Evolutionary conservation across 2,797 vertebrate genomes (phyloP).

Genomic region (Euphonia xanthogaster): DNA sequence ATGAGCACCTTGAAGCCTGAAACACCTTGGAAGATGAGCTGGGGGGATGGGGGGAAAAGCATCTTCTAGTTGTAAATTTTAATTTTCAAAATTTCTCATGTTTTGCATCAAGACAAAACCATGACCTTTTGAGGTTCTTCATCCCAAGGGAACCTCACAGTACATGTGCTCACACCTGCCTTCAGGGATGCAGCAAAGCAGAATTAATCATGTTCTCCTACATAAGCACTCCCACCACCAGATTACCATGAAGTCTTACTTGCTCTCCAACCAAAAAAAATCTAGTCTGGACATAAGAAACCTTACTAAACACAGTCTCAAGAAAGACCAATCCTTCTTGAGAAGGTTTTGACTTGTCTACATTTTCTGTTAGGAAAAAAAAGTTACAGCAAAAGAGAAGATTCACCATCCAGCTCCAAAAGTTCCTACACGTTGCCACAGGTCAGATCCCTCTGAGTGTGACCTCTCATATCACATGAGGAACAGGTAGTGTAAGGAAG

Average conservation of each 20-base stretch:
- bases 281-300: not conserved
- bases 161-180: not conserved
- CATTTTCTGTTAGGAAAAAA: not conserved
- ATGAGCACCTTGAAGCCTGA: not conserved
- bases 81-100: not conserved
- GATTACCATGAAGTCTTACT: not conserved
- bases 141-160: not conserved
- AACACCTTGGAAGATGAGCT: not conserved
- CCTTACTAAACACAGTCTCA: not conserved
- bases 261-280: not conserved
- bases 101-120: not conserved
- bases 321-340: not conserved
- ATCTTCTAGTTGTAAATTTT: not conserved
- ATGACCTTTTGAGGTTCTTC: not conserved
- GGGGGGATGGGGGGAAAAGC: accelerated
- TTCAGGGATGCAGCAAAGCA: not conserved
- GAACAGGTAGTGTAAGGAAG: not conserved
- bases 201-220: not conserved
- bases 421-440: not conserved
- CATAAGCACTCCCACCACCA: not conserved
- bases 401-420: not conserved
- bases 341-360: not conserved
- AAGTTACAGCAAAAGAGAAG: not conserved
- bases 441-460: not conserved
- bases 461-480: not conserved